phyloP scores from a whole-genome alignment of 2,797 vertebrate species.

The Amphiprion clarkii region DNA sequence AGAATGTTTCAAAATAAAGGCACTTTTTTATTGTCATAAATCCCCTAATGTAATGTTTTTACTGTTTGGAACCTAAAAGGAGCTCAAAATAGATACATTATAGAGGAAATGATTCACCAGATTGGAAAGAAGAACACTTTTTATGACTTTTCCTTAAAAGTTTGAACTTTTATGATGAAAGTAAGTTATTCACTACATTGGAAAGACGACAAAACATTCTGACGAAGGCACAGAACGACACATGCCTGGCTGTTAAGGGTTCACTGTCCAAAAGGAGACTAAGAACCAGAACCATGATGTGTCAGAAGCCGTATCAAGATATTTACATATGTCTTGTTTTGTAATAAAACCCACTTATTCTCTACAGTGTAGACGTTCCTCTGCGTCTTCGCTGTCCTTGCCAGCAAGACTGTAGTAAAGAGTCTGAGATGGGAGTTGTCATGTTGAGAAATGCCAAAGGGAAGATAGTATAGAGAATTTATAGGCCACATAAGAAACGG shows the following conservation, averaged over 20 bases:
- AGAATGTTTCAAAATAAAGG: neutral
- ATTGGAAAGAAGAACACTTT: too few species aligned
- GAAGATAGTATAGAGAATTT: neutral
- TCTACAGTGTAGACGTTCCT: neutral
- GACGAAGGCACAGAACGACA: neutral
- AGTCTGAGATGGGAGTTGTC: constrained; percentile 6
- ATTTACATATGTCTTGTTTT: too few species aligned
- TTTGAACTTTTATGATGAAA: too few species aligned
- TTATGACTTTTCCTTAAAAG: too few species aligned
- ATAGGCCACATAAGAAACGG: constrained; percentile 11
- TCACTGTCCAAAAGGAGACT: neutral
- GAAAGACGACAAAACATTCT: neutral
- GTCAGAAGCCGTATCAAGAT: too few species aligned
- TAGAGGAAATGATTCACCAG: neutral
- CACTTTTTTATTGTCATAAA: too few species aligned
- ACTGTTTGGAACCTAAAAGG: too few species aligned
- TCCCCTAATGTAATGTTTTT: neutral
- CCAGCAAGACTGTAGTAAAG: neutral
- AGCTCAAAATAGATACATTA: neutral
- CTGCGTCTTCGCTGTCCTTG: neutral
- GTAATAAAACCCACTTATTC: neutral
- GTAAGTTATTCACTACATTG: too few species aligned
- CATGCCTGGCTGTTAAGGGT: neutral
- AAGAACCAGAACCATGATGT: neutral
- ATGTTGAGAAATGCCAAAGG: neutral